Percentiles rank a stretch among this genome's conserved stretches.
Evolutionary conservation across 2,888 invertebrate species (phyloP).

Genomic region (Epiblema foenella): DNA sequence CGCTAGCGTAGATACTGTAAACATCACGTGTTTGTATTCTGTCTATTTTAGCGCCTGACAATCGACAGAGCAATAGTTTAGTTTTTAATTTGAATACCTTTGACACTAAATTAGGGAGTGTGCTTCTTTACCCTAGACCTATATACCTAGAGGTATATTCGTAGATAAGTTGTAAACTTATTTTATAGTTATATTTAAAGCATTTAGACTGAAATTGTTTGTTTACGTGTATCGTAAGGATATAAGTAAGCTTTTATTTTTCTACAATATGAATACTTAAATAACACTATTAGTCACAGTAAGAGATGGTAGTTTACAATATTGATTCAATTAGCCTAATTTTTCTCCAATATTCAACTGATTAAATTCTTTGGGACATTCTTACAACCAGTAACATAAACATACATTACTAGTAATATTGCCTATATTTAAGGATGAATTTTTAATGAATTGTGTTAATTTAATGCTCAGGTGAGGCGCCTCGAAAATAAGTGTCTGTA

Average conservation of each 20-base stretch:
- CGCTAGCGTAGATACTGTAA: background rate
- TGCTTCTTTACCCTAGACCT: constrained; percentile 25
- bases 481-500: background rate
- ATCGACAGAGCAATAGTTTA: constrained; percentile 42
- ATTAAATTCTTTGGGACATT: background rate
- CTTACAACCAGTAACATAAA: background rate
- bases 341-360: background rate
- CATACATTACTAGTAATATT: background rate
- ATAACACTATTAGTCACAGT: constrained; percentile 6
- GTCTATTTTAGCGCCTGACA: constrained; percentile 33
- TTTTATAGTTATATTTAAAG: constrained; percentile 26
- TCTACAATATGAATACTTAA: constrained; percentile 28
- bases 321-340: constrained; percentile 19
- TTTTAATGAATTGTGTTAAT: too few relatives aligned
- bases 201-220: constrained; percentile 43
- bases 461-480: background rate
- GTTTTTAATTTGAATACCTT: constrained; percentile 3
- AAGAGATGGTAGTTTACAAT: constrained; percentile 17
- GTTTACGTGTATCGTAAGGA: constrained; percentile 36
- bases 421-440: background rate
- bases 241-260: constrained; percentile 39
- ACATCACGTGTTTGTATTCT: constrained; percentile 2
- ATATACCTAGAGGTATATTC: constrained; percentile 25
- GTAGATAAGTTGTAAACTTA: constrained; percentile 36
- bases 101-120: constrained; percentile 31